Evolutionary conservation across 2,888 invertebrate species (phyloP).

Genomic region (Saturnia pavonia): DNA sequence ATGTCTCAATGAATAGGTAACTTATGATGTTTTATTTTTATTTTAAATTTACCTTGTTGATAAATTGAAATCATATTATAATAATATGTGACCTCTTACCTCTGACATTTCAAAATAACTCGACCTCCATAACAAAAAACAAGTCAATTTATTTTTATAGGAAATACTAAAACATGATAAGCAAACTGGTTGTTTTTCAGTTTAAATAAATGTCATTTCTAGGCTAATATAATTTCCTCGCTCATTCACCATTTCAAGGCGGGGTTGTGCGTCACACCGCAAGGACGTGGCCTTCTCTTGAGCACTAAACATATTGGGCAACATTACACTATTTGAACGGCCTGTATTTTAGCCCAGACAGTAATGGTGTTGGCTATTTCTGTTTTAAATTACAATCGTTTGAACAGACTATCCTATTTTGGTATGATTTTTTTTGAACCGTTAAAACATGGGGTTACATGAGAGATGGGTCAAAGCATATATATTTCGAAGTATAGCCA

Average conservation of each 20-base stretch:
- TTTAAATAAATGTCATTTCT: constrained; percentile 29
- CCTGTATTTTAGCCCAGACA: constrained; percentile 49
- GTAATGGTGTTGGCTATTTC: constrained; percentile 48
- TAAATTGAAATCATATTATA: too few relatives aligned
- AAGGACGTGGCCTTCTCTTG: constrained; percentile 52
- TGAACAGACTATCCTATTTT: constrained; percentile 22
- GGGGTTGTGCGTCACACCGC: constrained; percentile 58
- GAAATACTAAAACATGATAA: constrained; percentile 15
- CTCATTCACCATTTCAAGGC: constrained; percentile 54
- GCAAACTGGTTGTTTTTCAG: constrained; percentile 34
- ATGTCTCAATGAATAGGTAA: too few relatives aligned
- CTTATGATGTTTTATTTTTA: too few relatives aligned
- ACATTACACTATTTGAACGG: constrained; percentile 54
- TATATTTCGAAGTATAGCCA: too few relatives aligned
- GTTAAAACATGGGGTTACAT: too few relatives aligned
- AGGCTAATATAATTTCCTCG: constrained; percentile 27
- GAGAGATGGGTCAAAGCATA: too few relatives aligned
- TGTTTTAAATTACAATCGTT: constrained; percentile 34
- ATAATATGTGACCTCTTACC: too few relatives aligned
- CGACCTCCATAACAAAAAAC: not conserved
- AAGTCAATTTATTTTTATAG: not conserved
- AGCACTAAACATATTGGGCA: constrained; percentile 30
- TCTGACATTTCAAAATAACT: too few relatives aligned
- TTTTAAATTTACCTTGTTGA: too few relatives aligned
- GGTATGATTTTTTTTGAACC: not conserved